A percentile compares a stretch with the other conserved stretches of the same genome.
These are phyloP conservation scores for Panthera tigris DNA, from an alignment of 2,113 vertebrate species.

Conservation along the genomic window DNA sequence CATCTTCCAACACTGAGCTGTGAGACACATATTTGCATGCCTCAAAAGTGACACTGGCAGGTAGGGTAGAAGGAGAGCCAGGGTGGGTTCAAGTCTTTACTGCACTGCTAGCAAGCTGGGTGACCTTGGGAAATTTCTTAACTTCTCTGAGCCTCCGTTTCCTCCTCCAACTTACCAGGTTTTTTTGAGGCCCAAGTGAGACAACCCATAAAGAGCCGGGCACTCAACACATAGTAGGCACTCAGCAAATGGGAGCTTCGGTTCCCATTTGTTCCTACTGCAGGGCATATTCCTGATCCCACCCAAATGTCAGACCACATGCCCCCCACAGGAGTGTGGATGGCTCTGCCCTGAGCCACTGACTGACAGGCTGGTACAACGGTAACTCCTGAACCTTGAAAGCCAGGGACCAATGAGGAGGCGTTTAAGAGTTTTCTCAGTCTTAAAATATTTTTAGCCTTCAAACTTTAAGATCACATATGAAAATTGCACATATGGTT, in stretches of 20 bases:
- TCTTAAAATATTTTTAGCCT: background rate
- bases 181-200: background rate
- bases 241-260: background rate
- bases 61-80: background rate
- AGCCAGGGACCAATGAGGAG: background rate
- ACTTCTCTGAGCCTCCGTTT: background rate
- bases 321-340: background rate
- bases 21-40: background rate
- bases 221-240: background rate
- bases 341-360: background rate
- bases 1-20: conserved; percentile 3
- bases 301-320: background rate
- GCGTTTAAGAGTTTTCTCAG: background rate
- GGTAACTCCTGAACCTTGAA: background rate
- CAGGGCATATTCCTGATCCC: background rate
- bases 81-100: background rate
- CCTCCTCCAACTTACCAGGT: background rate
- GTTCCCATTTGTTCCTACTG: background rate
- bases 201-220: background rate
- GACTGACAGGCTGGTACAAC: background rate
- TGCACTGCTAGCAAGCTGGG: background rate
- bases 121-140: background rate
- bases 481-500: background rate
- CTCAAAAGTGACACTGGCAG: background rate
- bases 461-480: background rate